These are phyloP conservation scores for Pterostichus madidus DNA, from an alignment of 2,888 invertebrate species.

Conservation along the genomic window DNA sequence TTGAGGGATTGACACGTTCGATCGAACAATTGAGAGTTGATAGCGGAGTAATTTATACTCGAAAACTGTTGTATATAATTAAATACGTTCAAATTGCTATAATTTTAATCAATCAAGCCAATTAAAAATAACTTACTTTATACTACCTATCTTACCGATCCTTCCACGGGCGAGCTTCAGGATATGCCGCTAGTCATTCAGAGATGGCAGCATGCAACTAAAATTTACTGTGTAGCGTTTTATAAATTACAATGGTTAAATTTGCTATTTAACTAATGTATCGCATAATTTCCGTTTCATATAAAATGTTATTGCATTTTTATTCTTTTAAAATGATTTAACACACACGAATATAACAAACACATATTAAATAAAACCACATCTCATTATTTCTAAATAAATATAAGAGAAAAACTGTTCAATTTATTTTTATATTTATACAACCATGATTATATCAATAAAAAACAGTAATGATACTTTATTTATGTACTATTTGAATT, in stretches of 20 bases:
- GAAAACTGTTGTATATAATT: conserved; percentile 72
- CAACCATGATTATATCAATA: conserved; percentile 25
- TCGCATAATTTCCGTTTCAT: conserved; percentile 47
- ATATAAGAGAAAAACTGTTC: conserved; percentile 20
- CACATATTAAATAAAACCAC: conserved; percentile 1
- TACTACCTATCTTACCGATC: conserved; percentile 68
- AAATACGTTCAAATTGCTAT: conserved; percentile 75
- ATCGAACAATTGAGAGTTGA: conserved; percentile 63
- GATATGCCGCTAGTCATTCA: not conserved
- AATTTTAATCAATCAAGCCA: conserved; percentile 76
- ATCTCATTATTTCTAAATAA: conserved; percentile 40
- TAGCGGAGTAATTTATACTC: conserved; percentile 56
- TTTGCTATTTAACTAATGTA: conserved; percentile 38
- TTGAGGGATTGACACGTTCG: conserved; percentile 61
- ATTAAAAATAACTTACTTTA: conserved; percentile 66
- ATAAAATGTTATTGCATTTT: conserved; percentile 45
- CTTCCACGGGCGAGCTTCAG: not conserved
- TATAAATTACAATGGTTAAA: conserved; percentile 2
- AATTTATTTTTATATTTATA: conserved; percentile 33
- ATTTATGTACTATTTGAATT: not conserved
- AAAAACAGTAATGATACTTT: conserved; percentile 17
- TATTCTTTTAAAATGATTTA: conserved; percentile 28
- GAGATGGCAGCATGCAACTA: conserved; percentile 39
- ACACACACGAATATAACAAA: conserved; percentile 19
- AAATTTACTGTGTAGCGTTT: not conserved